phyloP scores from a whole-genome alignment of 2,888 invertebrate genomes.

The Hyppa rectilinea region DNA sequence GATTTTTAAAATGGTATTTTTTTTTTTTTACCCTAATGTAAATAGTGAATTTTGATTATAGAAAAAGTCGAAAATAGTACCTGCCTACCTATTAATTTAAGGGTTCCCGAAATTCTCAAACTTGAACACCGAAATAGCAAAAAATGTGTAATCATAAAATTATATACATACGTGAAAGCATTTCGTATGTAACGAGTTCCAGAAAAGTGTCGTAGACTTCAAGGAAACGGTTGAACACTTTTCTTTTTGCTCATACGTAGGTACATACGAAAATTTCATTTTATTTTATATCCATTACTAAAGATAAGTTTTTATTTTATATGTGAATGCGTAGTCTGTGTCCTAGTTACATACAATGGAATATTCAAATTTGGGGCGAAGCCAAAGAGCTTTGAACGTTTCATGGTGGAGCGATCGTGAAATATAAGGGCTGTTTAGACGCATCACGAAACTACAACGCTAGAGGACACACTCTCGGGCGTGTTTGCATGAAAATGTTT shows the following conservation, averaged over 20 bases:
- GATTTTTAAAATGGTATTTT: too few relatives aligned
- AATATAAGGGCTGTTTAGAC: constrained; percentile 33
- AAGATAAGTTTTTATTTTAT: constrained; percentile 59
- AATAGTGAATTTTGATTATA: too few relatives aligned
- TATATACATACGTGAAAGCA: constrained; percentile 44
- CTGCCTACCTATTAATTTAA: constrained; percentile 6
- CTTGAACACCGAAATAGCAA: too few relatives aligned
- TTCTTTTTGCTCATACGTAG: constrained; percentile 5
- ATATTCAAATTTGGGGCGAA: constrained; percentile 62
- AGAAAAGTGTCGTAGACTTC: constrained; percentile 52
- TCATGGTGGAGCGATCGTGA: constrained; percentile 40
- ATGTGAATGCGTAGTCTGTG: constrained; percentile 50
- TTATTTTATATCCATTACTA: constrained; percentile 58
- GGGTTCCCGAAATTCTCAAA: constrained; percentile 26
- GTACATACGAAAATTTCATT: constrained; percentile 50
- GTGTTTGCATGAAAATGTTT: constrained; percentile 11
- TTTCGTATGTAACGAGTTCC: constrained; percentile 43
- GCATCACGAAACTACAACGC: not conserved
- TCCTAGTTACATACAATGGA: constrained; percentile 55
- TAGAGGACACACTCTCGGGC: not conserved
- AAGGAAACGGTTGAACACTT: constrained; percentile 36
- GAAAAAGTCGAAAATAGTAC: not conserved
- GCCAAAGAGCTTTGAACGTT: constrained; percentile 57
- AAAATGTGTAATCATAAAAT: constrained; percentile 47
- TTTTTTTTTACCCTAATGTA: too few relatives aligned